Percentiles rank a stretch among this genome's conserved stretches.
Conservation (phyloP, 1,140 invertebrate species). For the Drosophila varians region DNA sequence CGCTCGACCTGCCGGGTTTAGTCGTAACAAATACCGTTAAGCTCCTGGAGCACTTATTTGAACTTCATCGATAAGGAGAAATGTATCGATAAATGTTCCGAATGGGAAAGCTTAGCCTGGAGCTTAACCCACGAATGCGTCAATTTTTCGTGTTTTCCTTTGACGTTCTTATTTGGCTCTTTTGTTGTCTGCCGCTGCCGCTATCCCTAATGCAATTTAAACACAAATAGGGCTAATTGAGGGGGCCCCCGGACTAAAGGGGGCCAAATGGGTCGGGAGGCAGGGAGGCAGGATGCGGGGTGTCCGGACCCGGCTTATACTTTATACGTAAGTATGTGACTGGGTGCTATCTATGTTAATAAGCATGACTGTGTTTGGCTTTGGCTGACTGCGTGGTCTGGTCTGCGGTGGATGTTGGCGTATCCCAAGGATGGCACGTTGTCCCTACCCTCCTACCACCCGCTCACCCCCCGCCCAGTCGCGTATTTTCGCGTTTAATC, state of each 20-base stretch:
- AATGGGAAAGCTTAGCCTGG: constrained; percentile 52
- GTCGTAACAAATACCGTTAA: constrained; percentile 61
- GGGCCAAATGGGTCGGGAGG: background rate
- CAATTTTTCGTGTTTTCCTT: constrained; percentile 45
- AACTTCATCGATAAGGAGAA: constrained; percentile 57
- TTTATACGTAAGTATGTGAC: constrained; percentile 19
- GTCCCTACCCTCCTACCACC: background rate
- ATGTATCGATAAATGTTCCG: constrained; percentile 66
- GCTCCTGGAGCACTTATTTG: constrained; percentile 49
- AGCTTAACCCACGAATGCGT: constrained; percentile 66
- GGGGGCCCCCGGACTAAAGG: constrained; percentile 20
- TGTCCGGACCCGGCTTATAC: background rate
- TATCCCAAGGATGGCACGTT: background rate
- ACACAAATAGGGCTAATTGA: constrained; percentile 76
- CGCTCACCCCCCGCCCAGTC: background rate
- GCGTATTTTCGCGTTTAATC: constrained; percentile 72
- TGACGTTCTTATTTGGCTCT: constrained; percentile 24
- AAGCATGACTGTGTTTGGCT: constrained; percentile 69
- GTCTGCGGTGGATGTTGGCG: constrained; percentile 38
- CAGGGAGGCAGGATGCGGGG: background rate
- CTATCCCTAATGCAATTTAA: constrained; percentile 72
- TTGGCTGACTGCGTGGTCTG: constrained; percentile 60
- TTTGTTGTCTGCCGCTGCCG: constrained; percentile 26
- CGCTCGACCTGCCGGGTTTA: constrained; percentile 43
- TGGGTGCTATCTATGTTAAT: constrained; percentile 68